phyloP scores from a whole-genome alignment of 2,797 vertebrate species.

The Gymnothorax javanicus region DNA sequence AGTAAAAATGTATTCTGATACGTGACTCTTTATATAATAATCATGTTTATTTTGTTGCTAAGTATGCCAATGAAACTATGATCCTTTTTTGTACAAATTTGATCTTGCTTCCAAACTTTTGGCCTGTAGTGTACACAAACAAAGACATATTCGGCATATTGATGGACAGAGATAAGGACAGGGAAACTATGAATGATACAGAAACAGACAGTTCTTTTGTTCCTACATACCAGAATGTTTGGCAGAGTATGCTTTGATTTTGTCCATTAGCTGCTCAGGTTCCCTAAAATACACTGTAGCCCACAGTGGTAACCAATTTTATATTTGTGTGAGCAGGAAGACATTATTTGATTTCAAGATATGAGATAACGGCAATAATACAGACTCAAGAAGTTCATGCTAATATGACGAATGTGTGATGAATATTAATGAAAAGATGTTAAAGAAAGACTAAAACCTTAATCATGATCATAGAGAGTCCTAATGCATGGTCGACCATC shows the following conservation, averaged over 20 bases:
- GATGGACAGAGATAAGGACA: background rate
- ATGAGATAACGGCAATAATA: constrained; percentile 15
- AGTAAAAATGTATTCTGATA: too few relatives aligned
- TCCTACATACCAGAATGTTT: background rate
- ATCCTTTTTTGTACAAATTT: too few relatives aligned
- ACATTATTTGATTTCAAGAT: constrained; percentile 57
- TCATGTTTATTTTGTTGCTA: too few relatives aligned
- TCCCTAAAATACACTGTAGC: background rate
- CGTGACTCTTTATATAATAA: too few relatives aligned
- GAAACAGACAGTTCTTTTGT: constrained; percentile 10
- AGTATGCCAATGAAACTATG: too few relatives aligned
- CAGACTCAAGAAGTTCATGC: background rate
- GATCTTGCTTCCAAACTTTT: too few relatives aligned
- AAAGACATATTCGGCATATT: constrained; percentile 21
- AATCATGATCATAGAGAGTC: constrained; percentile 79
- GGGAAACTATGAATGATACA: background rate
- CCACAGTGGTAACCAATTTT: background rate
- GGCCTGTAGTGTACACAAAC: background rate
- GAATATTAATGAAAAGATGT: constrained; percentile 2
- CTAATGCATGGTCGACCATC: constrained; percentile 69
- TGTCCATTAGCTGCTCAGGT: background rate
- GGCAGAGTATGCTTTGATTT: background rate
- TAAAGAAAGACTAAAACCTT: constrained; percentile 50
- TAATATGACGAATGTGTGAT: constrained; percentile 39
- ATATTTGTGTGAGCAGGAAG: constrained; percentile 46